A percentile compares a stretch with the other conserved stretches of the same genome.
Conservation (phyloP, 2,113 vertebrate species). For the Sciurus niger region DNA sequence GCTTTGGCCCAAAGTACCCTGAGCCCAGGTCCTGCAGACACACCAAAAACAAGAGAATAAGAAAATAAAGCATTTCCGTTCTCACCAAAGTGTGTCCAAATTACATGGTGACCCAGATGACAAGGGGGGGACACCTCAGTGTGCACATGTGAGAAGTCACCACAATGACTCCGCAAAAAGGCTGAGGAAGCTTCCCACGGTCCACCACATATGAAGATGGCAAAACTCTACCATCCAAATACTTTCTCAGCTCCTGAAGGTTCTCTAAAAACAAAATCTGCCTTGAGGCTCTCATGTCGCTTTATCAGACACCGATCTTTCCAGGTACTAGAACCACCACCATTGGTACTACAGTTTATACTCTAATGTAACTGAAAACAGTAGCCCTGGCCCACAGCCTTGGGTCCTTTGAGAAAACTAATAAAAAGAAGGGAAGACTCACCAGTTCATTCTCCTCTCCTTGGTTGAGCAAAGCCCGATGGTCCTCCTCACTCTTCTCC, state of each 20-base stretch:
- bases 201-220: not conserved
- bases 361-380: not conserved
- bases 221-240: not conserved
- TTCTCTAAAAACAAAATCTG: not conserved
- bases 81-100: not conserved
- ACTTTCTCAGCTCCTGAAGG: not conserved
- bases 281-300: not conserved
- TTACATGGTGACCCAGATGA: not conserved
- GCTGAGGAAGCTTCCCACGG: not conserved
- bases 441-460: slow-evolving; percentile 88
- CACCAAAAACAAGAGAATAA: not conserved
- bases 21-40: not conserved
- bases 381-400: not conserved
- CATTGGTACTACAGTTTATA: not conserved
- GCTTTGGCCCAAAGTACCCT: not conserved
- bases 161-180: not conserved
- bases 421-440: slow-evolving; percentile 41
- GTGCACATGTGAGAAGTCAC: not conserved
- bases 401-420: not conserved
- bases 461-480: slow-evolving; percentile 82
- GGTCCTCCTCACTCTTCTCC: slow-evolving; percentile 55
- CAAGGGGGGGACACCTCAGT: not conserved
- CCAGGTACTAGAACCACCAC: not conserved
- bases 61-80: not conserved
- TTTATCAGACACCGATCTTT: not conserved